phyloP scores from a whole-genome alignment of 2,113 vertebrate species.

The Zapornia atra region DNA sequence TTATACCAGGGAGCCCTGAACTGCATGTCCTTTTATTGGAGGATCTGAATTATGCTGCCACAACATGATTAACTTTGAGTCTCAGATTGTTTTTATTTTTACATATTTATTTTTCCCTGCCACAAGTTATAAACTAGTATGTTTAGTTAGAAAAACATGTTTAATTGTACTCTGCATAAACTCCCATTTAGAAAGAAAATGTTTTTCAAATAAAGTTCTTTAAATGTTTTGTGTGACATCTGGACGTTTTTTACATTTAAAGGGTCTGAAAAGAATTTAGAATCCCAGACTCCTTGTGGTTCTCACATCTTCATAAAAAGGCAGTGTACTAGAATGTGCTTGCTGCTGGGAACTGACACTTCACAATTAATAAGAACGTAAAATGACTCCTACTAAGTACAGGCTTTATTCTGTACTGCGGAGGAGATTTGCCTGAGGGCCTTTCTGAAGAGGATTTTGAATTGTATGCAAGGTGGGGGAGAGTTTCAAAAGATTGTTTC shows the following conservation, averaged over 20 bases:
- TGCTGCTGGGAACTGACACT: conserved; percentile 49
- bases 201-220: conserved; percentile 70
- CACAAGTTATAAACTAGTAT: conserved; percentile 63
- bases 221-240: conserved; percentile 60
- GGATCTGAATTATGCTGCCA: not conserved
- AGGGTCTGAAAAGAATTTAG: conserved; percentile 58
- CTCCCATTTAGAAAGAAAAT: conserved; percentile 68
- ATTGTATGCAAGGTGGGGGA: not conserved
- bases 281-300: conserved; percentile 53
- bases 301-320: conserved; percentile 55
- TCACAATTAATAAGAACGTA: not conserved
- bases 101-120: conserved; percentile 64
- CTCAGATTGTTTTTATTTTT: conserved; percentile 65
- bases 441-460: not conserved
- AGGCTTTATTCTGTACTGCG: conserved; percentile 13
- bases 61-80: not conserved
- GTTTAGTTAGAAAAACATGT: conserved; percentile 72
- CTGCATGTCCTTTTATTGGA: not conserved
- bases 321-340: conserved; percentile 15
- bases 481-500: not conserved
- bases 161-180: conserved; percentile 60
- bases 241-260: conserved; percentile 43
- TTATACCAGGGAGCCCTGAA: too few species aligned
- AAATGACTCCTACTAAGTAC: not conserved
- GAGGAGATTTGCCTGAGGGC: conserved; percentile 1